phyloP scores from a whole-genome alignment of 1,140 invertebrate genomes.

The Drosophila funebris region DNA sequence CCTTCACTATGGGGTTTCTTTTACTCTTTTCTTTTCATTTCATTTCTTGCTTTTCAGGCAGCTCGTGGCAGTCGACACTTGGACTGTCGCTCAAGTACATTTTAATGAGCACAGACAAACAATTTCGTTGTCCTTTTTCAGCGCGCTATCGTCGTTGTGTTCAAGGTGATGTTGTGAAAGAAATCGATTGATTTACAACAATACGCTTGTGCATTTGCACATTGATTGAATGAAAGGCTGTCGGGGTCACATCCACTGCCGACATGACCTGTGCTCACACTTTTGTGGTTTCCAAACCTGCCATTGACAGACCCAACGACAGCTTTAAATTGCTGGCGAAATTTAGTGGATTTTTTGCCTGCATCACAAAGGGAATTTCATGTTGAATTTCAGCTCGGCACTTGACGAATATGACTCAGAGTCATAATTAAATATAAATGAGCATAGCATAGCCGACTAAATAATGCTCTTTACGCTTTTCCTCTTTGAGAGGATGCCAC shows the following conservation, averaged over 20 bases:
- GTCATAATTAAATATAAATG: background rate
- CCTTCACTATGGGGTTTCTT: background rate
- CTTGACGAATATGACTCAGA: background rate
- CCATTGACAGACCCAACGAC: conserved; percentile 4
- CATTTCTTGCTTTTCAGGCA: too few relatives aligned
- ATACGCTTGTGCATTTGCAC: background rate
- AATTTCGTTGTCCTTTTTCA: conserved; percentile 57
- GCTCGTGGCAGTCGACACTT: conserved; percentile 6
- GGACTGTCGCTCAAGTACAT: conserved; percentile 49
- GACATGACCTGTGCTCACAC: conserved; percentile 57
- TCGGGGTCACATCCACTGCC: conserved; percentile 18
- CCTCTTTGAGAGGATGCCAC: background rate
- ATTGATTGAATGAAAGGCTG: conserved; percentile 8
- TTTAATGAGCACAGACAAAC: conserved; percentile 61
- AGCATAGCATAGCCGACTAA: background rate
- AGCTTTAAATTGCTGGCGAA: conserved; percentile 3
- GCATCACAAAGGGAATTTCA: background rate
- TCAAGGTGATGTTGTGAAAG: conserved; percentile 55
- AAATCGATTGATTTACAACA: conserved; percentile 64
- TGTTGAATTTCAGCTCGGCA: background rate
- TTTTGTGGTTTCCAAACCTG: conserved; percentile 57
- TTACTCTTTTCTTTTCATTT: conserved; percentile 6
- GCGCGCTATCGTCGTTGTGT: background rate
- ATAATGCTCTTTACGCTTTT: background rate
- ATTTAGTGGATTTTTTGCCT: conserved; percentile 3